A percentile compares a stretch with the other conserved stretches of the same genome.
phyloP scores from a whole-genome alignment of 2,888 invertebrate genomes.

The Elgonia sp. region DNA sequence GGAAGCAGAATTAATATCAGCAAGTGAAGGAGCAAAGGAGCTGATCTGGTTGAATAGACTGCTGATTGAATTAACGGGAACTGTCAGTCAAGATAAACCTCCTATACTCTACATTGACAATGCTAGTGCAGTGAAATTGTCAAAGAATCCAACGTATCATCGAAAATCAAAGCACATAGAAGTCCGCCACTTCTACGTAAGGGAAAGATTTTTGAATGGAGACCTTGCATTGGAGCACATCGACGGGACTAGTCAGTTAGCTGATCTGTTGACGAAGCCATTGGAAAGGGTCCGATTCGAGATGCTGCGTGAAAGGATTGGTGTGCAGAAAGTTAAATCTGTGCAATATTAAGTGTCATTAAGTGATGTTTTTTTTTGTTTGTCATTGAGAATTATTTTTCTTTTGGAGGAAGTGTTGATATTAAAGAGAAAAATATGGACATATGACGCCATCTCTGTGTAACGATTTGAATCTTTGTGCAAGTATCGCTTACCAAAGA shows the following conservation, averaged over 20 bases:
- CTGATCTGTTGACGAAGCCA: conserved; percentile 80
- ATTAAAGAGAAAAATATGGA: conserved; percentile 28
- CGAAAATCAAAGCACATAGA: conserved; percentile 80
- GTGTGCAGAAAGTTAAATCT: conserved; percentile 25
- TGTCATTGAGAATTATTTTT: conserved; percentile 22
- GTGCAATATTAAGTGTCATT: conserved; percentile 1
- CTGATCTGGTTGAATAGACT: conserved; percentile 81
- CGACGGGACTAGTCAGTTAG: conserved; percentile 76
- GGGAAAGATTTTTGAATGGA: conserved; percentile 77
- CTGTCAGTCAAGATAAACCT: conserved; percentile 61
- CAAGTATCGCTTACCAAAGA: conserved; percentile 4
- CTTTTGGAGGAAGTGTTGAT: conserved; percentile 35
- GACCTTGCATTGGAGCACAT: conserved; percentile 77
- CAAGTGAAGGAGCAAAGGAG: conserved; percentile 81
- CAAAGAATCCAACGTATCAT: conserved; percentile 82
- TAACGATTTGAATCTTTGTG: conserved; percentile 9
- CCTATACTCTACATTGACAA: conserved; percentile 80
- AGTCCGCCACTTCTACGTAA: conserved; percentile 80
- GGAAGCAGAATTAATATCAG: conserved; percentile 82
- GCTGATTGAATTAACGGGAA: conserved; percentile 75
- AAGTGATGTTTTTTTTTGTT: conserved; percentile 1
- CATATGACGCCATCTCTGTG: conserved; percentile 7
- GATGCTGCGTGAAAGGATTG: conserved; percentile 40
- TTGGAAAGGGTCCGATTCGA: conserved; percentile 31
- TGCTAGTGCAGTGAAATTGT: conserved; percentile 79